Conservation (phyloP, 2,113 vertebrate species). For the Erinaceus europaeus region DNA sequence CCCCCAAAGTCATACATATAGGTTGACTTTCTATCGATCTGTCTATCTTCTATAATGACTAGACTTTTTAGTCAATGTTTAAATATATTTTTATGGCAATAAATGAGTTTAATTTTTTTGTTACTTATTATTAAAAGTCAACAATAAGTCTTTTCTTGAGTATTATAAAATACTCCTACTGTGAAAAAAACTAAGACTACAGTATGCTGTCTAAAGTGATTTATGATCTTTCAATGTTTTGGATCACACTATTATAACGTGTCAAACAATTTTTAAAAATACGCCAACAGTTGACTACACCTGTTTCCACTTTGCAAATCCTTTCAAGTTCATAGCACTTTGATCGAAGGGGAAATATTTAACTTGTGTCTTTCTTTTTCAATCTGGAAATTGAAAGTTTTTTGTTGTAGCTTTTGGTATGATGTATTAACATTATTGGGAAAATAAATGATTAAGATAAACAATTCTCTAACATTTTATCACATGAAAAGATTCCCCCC, state of each 20-base stretch:
- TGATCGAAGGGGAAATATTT: conserved; percentile 78
- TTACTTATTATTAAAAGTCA: background rate
- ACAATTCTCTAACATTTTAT: conserved; percentile 45
- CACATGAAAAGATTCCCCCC: conserved; percentile 24
- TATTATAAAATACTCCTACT: conserved; percentile 72
- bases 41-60: background rate
- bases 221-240: conserved; percentile 81
- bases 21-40: too few relatives aligned
- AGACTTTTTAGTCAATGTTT: background rate
- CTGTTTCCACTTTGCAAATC: conserved; percentile 83
- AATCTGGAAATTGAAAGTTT: conserved; percentile 71
- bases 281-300: conserved; percentile 81
- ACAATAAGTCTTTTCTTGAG: background rate
- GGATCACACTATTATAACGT: conserved; percentile 80
- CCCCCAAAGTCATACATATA: too few relatives aligned
- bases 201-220: conserved; percentile 82
- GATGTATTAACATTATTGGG: conserved; percentile 32
- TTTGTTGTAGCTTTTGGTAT: conserved; percentile 24
- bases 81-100: background rate
- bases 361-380: conserved; percentile 69
- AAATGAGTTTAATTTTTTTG: background rate
- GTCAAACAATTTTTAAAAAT: conserved; percentile 80
- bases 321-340: conserved; percentile 81
- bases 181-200: conserved; percentile 63
- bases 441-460: conserved; percentile 37